phyloP scores from a whole-genome alignment of 2,888 invertebrate species.

The Tholera decimalis region DNA sequence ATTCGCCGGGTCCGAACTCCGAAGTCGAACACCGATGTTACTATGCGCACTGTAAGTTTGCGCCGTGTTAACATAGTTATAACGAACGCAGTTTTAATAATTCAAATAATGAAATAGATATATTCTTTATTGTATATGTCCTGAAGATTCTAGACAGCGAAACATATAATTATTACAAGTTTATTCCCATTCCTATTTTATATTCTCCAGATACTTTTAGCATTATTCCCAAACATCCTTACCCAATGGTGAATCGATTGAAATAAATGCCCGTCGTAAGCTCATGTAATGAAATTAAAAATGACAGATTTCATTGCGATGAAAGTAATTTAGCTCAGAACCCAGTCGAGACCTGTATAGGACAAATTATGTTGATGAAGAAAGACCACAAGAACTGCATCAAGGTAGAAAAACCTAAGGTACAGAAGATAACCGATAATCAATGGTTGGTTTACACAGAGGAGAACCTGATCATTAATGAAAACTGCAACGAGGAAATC shows the following conservation, averaged over 20 bases:
- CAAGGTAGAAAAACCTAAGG: background rate
- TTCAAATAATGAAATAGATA: too few relatives aligned
- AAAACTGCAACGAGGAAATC: conserved; percentile 11
- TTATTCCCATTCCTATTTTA: background rate
- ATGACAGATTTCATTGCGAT: background rate
- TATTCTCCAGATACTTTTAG: background rate
- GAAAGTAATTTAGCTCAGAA: background rate
- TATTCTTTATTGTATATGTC: too few relatives aligned
- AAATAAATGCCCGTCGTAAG: background rate
- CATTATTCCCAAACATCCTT: background rate
- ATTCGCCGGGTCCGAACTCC: background rate
- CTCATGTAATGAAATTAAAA: background rate
- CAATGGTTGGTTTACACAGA: background rate
- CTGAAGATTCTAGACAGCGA: too few relatives aligned
- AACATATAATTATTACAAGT: too few relatives aligned
- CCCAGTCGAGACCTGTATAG: background rate
- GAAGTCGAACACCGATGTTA: background rate
- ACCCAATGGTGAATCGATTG: background rate
- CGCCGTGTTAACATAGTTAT: too few relatives aligned
- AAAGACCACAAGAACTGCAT: background rate
- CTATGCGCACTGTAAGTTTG: background rate
- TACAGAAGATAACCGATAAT: background rate
- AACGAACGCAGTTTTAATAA: too few relatives aligned
- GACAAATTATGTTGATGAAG: background rate
- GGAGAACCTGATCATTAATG: conserved; percentile 5